A percentile compares a stretch with the other conserved stretches of the same genome.
Conservation (phyloP, 1,140 invertebrate genomes). For the Megalonaias nervosa region DNA sequence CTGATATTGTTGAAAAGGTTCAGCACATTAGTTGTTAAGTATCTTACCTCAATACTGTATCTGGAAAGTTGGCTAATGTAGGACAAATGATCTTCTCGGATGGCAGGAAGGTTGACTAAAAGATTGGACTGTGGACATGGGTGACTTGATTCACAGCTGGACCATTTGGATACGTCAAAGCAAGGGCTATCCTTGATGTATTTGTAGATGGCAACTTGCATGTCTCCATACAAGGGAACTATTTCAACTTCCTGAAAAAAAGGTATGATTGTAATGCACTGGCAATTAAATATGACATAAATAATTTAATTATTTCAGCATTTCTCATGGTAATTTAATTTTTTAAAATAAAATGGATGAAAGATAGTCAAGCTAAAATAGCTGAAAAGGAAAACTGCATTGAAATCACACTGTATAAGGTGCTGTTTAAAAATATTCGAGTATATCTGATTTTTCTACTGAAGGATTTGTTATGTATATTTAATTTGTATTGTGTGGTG, state of each 20-base stretch:
- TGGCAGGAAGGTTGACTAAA: constrained; percentile 94
- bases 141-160: constrained; percentile 76
- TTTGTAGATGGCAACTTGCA: constrained; percentile 99
- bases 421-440: too few species aligned
- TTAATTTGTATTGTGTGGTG: too few species aligned
- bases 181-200: constrained; percentile 96
- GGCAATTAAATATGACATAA: too few species aligned
- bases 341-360: too few species aligned
- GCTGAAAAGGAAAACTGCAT: too few species aligned
- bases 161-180: constrained; percentile 94
- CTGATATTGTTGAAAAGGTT: not conserved
- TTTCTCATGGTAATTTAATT: too few species aligned
- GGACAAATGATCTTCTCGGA: constrained; percentile 96
- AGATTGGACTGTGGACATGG: constrained; percentile 92
- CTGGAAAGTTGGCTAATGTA: constrained; percentile 97
- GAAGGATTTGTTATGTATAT: too few species aligned
- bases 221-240: constrained; percentile 98
- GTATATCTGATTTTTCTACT: too few species aligned
- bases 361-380: too few species aligned
- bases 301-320: too few species aligned
- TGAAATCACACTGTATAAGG: too few species aligned
- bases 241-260: constrained; percentile 85
- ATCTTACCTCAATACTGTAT: constrained; percentile 89
- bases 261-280: not conserved
- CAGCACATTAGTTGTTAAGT: not conserved